Percentiles rank a stretch among this genome's conserved stretches.
Evolutionary conservation across 2,888 invertebrate species (phyloP).

Genomic region (Minunthozetes semirufus): DNA sequence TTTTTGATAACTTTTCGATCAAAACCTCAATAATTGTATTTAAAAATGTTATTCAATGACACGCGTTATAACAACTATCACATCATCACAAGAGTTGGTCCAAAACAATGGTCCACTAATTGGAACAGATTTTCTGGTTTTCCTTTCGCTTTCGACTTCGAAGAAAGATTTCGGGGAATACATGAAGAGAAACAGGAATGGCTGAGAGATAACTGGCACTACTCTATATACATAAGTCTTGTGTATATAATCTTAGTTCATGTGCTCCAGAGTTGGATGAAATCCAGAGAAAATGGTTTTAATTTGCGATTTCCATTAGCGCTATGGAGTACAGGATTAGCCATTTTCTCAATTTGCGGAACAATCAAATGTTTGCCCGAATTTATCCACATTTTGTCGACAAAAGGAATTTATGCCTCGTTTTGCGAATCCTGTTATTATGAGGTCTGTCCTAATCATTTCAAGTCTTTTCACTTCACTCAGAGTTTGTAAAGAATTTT

Average conservation of each 20-base stretch:
- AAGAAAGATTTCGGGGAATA: constrained; percentile 7
- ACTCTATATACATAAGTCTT: constrained; percentile 79
- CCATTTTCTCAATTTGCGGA: constrained; percentile 90
- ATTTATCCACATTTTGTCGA: constrained; percentile 74
- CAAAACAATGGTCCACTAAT: constrained; percentile 24
- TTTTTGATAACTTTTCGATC: too few species aligned
- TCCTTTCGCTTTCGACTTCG: constrained; percentile 32
- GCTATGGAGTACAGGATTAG: constrained; percentile 85
- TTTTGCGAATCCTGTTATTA: constrained; percentile 89
- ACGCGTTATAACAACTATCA: constrained; percentile 29
- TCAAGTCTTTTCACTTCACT: neutral
- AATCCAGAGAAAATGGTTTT: constrained; percentile 71
- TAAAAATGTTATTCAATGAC: constrained; percentile 15
- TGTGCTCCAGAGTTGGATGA: constrained; percentile 88
- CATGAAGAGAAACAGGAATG: constrained; percentile 61
- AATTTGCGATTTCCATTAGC: constrained; percentile 77
- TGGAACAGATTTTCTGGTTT: constrained; percentile 30
- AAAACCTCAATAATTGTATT: neutral
- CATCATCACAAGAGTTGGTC: constrained; percentile 6
- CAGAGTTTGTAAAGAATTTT: too few species aligned
- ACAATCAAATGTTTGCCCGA: constrained; percentile 78
- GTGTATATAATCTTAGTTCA: constrained; percentile 90
- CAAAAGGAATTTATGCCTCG: constrained; percentile 88
- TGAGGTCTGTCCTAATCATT: constrained; percentile 55
- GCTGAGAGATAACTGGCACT: constrained; percentile 95